Conservation (phyloP, 2,888 invertebrate species). For the Ramazzottius varieornatus region DNA sequence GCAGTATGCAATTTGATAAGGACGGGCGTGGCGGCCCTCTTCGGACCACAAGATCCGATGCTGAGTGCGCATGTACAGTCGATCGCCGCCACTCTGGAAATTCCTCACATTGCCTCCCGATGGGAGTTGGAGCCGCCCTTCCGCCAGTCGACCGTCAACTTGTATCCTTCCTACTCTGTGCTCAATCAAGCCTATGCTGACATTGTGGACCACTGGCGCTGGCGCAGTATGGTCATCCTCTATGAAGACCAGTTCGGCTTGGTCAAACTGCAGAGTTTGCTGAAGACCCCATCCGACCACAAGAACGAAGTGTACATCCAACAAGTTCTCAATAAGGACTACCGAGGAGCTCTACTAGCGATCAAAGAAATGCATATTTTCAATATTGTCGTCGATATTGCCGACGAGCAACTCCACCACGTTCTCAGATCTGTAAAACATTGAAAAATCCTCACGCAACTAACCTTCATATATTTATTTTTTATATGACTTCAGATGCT, state of each 20-base stretch:
- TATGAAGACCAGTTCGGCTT: conserved; percentile 49
- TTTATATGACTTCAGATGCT: conserved; percentile 43
- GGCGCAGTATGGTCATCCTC: conserved; percentile 72
- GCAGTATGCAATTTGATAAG: background rate
- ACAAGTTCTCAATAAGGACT: conserved; percentile 39
- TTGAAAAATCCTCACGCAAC: background rate
- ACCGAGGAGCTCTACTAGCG: conserved; percentile 45
- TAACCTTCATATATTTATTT: background rate
- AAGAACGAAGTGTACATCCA: conserved; percentile 34
- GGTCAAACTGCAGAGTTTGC: background rate
- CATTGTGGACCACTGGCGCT: conserved; percentile 58
- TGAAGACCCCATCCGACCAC: background rate
- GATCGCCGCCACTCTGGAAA: conserved; percentile 19
- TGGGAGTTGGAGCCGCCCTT: conserved; percentile 10
- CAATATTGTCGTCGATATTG: conserved; percentile 62
- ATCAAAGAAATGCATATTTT: conserved; percentile 59
- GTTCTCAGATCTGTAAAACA: conserved; percentile 57
- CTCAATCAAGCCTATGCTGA: conserved; percentile 54
- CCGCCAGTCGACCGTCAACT: conserved; percentile 35
- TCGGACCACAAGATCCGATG: conserved; percentile 18
- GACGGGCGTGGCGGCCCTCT: conserved; percentile 14
- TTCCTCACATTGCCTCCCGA: conserved; percentile 19
- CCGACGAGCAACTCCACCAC: conserved; percentile 41
- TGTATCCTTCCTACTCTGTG: conserved; percentile 55
- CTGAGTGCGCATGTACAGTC: conserved; percentile 22